Evolutionary conservation across 2,113 vertebrate genomes (phyloP).

Genomic region (Isichthys henryi): DNA sequence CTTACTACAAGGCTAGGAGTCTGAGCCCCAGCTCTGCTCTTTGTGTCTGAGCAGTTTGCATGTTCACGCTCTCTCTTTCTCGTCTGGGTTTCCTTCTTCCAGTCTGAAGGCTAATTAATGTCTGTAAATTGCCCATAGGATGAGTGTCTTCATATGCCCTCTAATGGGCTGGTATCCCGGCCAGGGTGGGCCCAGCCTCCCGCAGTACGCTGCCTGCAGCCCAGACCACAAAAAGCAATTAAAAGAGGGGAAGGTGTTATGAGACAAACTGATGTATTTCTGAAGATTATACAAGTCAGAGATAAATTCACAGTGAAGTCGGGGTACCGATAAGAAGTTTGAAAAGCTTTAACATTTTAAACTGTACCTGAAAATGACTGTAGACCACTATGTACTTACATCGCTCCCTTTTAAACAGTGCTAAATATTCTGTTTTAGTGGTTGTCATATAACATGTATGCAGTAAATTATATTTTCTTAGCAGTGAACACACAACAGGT

Average conservation of each 20-base stretch:
- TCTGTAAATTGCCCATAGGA: neutral
- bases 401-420: neutral
- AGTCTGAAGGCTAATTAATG: neutral
- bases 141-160: neutral
- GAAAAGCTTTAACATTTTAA: neutral
- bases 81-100: neutral
- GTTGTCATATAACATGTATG: neutral
- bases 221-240: neutral
- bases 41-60: neutral
- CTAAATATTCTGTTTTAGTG: neutral
- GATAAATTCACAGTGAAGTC: neutral
- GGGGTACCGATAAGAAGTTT: neutral
- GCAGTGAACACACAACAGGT: neutral
- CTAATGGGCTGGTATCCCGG: neutral
- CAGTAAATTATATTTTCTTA: neutral
- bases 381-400: neutral
- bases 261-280: neutral
- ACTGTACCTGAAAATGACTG: neutral
- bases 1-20: neutral
- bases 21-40: neutral
- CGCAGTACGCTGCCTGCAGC: too few relatives aligned
- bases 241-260: neutral
- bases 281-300: neutral
- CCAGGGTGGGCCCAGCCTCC: too few relatives aligned
- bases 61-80: neutral